Evolutionary conservation across 2,888 invertebrate genomes (phyloP).

Genomic region (Eretmocerus hayati): DNA sequence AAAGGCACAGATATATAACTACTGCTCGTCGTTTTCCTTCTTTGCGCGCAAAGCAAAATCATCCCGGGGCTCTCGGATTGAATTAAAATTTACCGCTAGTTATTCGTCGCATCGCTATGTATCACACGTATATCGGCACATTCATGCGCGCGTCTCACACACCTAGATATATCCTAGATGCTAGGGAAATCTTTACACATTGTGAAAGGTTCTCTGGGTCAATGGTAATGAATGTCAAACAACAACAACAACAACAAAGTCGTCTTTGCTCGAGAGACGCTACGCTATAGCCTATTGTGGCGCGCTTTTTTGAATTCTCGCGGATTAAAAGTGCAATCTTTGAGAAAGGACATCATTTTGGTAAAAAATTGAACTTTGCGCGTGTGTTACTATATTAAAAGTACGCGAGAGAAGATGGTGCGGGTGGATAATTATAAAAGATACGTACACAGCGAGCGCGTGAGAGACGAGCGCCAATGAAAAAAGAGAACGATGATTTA

Average conservation of each 20-base stretch:
- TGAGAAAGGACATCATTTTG: not conserved
- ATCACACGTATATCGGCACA: too few species aligned
- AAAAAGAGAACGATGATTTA: conserved; percentile 4
- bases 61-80: too few species aligned
- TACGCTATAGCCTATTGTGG: conserved; percentile 9
- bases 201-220: conserved; percentile 10
- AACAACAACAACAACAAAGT: too few species aligned
- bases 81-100: not conserved
- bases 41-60: too few species aligned
- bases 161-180: not conserved
- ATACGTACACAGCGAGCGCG: too few species aligned
- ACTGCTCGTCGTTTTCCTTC: too few species aligned
- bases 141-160: not conserved
- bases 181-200: conserved; percentile 10
- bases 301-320: not conserved
- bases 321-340: not conserved
- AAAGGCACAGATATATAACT: too few species aligned
- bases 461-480: not conserved
- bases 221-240: conserved; percentile 18
- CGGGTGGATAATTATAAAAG: too few species aligned
- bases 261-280: conserved; percentile 4
- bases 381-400: not conserved
- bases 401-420: not conserved
- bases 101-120: too few species aligned
- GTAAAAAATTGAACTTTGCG: not conserved